phyloP scores from a whole-genome alignment of 2,113 vertebrate species.

The Boleophthalmus pectinirostris region DNA sequence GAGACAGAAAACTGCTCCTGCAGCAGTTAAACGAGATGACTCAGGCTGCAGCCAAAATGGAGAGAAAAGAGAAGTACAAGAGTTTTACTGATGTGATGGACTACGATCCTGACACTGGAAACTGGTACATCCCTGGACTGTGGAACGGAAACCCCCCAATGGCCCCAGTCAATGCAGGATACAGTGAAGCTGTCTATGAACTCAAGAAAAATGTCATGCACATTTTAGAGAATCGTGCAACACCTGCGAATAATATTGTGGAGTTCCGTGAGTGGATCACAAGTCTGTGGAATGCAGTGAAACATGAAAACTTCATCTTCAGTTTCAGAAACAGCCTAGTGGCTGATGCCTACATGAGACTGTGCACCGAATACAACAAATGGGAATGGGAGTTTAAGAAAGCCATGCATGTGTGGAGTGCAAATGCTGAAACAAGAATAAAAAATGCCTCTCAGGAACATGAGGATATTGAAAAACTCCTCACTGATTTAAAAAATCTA shows the following conservation, averaged over 20 bases:
- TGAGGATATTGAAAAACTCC: constrained; percentile 22
- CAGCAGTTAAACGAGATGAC: no score
- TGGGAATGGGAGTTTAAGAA: constrained; percentile 63
- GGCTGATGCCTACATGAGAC: constrained; percentile 59
- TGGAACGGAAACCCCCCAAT: constrained; percentile 68
- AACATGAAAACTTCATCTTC: constrained; percentile 67
- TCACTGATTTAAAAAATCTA: constrained; percentile 23
- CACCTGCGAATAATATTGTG: constrained; percentile 14
- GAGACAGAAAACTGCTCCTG: no score
- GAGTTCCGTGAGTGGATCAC: constrained; percentile 55
- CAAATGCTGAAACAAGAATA: constrained; percentile 46
- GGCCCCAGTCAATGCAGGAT: no score
- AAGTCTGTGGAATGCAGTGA: constrained; percentile 63
- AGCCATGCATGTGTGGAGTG: constrained; percentile 47
- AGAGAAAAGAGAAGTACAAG: constrained; percentile 51
- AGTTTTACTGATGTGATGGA: constrained; percentile 61
- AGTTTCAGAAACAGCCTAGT: constrained; percentile 66
- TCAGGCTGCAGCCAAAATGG: constrained; percentile 61
- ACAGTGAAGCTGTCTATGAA: constrained; percentile 54
- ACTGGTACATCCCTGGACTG: constrained; percentile 63
- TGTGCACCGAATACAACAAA: constrained; percentile 49
- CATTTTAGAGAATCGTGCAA: constrained; percentile 14
- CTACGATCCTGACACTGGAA: constrained; percentile 50
- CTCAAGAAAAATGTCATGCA: constrained; percentile 51
- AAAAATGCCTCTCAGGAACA: constrained; percentile 39